Percentiles rank a stretch among this genome's conserved stretches.
These are phyloP conservation scores for Chaetodon trifasciatus DNA, from an alignment of 2,797 vertebrate species.

Conservation along the genomic window DNA sequence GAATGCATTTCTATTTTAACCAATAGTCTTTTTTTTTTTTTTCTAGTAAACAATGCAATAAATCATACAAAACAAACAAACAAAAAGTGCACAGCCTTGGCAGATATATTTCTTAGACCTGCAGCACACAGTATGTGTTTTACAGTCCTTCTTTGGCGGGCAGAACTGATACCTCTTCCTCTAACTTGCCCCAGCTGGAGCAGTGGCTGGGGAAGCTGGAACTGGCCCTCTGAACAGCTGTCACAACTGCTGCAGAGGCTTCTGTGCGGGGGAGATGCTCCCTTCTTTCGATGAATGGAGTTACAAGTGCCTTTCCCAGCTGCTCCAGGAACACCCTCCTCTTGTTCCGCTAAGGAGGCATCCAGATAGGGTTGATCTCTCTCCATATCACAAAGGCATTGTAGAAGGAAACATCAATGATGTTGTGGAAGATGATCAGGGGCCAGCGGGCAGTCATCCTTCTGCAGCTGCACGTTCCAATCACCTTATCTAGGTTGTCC, in stretches of 20 bases:
- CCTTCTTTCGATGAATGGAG: neutral
- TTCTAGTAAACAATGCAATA: no score
- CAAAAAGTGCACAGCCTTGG: neutral
- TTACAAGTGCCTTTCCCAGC: neutral
- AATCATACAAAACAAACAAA: no score
- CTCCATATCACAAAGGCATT: neutral
- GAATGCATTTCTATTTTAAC: no score
- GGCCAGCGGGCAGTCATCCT: neutral
- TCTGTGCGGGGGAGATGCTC: neutral
- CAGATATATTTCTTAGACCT: neutral
- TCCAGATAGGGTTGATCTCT: neutral
- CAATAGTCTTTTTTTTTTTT: no score
- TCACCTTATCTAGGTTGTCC: neutral
- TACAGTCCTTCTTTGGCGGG: neutral
- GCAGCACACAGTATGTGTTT: neutral
- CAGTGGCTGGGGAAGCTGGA: no score
- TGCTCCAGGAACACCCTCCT: neutral
- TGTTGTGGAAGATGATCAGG: neutral
- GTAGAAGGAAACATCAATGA: neutral
- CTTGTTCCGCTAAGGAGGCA: neutral
- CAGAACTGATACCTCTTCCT: neutral
- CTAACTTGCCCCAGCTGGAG: neutral
- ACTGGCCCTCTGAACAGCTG: neutral
- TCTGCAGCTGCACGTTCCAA: neutral
- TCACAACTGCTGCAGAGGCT: neutral